Percentiles rank a stretch among this genome's conserved stretches.
phyloP scores from a whole-genome alignment of 2,888 invertebrate species.

The Seira ritae region DNA sequence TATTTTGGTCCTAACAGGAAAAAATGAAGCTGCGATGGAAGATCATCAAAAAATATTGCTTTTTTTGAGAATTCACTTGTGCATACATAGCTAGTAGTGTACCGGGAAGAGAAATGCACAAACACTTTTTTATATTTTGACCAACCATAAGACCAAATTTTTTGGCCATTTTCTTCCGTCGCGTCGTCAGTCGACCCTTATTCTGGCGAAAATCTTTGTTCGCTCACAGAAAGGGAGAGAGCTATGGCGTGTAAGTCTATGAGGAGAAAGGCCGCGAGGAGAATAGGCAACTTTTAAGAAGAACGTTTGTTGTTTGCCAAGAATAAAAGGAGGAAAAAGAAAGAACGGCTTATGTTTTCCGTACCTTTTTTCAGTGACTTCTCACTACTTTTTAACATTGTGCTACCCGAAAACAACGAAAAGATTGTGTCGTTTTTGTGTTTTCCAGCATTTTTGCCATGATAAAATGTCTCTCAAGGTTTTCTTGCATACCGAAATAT shows the following conservation, averaged over 20 bases:
- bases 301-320: not conserved
- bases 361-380: not conserved
- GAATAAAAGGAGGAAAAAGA: not conserved
- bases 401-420: not conserved
- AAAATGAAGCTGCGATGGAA: not conserved
- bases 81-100: too few relatives aligned
- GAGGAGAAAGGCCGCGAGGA: not conserved
- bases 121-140: not conserved
- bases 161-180: not conserved
- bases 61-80: not conserved
- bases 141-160: not conserved
- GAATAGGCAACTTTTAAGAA: not conserved
- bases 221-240: too few relatives aligned
- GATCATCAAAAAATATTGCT: constrained; percentile 5
- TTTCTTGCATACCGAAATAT: constrained; percentile 6
- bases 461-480: not conserved
- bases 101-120: not conserved
- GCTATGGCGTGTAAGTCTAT: not conserved
- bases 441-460: not conserved
- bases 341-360: not conserved
- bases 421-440: not conserved
- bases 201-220: not conserved
- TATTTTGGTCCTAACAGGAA: not conserved
- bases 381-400: not conserved
- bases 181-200: not conserved